Base-by-base conservation (phyloP, 2,888 invertebrate genomes). In the Criorhina ranunculi region DNA sequence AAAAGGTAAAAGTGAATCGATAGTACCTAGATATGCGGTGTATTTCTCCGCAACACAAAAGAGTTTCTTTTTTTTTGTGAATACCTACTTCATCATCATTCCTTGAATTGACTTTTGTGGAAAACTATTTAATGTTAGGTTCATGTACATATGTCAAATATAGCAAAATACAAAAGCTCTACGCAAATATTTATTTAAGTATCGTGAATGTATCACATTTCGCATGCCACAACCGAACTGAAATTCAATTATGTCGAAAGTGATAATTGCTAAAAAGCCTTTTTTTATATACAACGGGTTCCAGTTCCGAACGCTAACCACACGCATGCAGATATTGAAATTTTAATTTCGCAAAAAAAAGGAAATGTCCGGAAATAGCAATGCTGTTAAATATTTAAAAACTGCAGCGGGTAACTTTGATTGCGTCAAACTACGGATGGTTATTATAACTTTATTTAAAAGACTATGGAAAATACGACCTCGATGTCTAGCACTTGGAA, bases 1-100 rank as follows among this genome's bases (percentile, higher is more conserved):
- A 35, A 35, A 55, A 55, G 55, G 55, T 55, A 33, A 55, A 57
- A 17, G 7, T 3, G 9, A 40, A 57, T 57, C 57, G 57, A 57
- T 57, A 57, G 7, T 11, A n/a, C n/a, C n/a, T 37, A 57, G 57
- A 40, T 9, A 57, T 17, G 24, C 6, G 11, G 11, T 4, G 55
- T 55, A 35, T 33, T 53, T 12, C 31, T 24, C 8, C 53, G 6
- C 7, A 33, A 9, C 31, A 53, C 7, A 53, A 53, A 5, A 31
- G 31, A 19, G 7, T 17, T 17, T 15, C 7, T 9, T 7, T 15
- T 15, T 9, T 7, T 24, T 24, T 24, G 24, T 46, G 46, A 17
- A 46, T 46, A 15, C 5, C 6, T n/a, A 17, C 11, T 9, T 15
- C 9, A 17, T 55, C 55, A 35, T 19, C 35, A 11, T 6, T 17